Percentiles rank a stretch among this genome's conserved stretches.
Evolutionary conservation across 2,888 invertebrate genomes (phyloP).

Genomic region (Caenorhabditis sinica): DNA sequence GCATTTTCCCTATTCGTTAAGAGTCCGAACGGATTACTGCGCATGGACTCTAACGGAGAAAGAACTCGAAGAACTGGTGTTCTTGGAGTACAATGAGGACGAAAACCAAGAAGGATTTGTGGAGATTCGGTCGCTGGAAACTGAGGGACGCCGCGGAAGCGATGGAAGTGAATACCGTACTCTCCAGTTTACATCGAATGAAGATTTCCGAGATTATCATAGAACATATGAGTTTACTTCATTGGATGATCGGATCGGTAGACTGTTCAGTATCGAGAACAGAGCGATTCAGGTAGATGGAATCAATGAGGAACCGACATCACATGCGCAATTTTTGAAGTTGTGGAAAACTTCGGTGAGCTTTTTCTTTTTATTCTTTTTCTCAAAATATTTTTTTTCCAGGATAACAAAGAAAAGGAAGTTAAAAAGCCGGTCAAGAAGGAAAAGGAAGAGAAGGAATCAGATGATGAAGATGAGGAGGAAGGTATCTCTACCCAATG

Average conservation of each 20-base stretch:
- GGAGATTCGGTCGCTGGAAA: slow-evolving; percentile 22
- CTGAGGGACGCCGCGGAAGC: slow-evolving; percentile 46
- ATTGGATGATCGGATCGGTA: slow-evolving; percentile 72
- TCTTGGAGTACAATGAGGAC: slow-evolving; percentile 57
- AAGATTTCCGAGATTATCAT: slow-evolving; percentile 75
- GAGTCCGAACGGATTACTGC: slow-evolving; percentile 72
- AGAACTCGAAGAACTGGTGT: slow-evolving; percentile 66
- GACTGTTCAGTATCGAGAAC: slow-evolving; percentile 63
- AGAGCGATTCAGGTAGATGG: slow-evolving; percentile 70
- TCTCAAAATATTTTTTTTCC: slow-evolving; percentile 7
- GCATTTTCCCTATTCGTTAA: slow-evolving; percentile 86
- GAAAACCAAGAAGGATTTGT: slow-evolving; percentile 48
- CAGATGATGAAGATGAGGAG: slow-evolving; percentile 76
- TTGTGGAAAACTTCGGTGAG: slow-evolving; percentile 70
- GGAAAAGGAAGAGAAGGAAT: slow-evolving; percentile 66
- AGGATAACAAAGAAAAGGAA: slow-evolving; percentile 69
- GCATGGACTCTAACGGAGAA: slow-evolving; percentile 74
- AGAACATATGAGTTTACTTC: slow-evolving; percentile 80
- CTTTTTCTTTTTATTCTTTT: not conserved
- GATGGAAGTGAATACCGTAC: slow-evolving; percentile 54
- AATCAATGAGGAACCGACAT: slow-evolving; percentile 70
- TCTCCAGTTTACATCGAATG: slow-evolving; percentile 54
- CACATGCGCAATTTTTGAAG: slow-evolving; percentile 71
- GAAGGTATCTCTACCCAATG: slow-evolving; percentile 62
- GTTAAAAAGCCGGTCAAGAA: slow-evolving; percentile 59